Percentiles rank a stretch among this genome's conserved stretches.
Conservation (phyloP, 2,888 invertebrate species). For the Physocephala rufipes region DNA sequence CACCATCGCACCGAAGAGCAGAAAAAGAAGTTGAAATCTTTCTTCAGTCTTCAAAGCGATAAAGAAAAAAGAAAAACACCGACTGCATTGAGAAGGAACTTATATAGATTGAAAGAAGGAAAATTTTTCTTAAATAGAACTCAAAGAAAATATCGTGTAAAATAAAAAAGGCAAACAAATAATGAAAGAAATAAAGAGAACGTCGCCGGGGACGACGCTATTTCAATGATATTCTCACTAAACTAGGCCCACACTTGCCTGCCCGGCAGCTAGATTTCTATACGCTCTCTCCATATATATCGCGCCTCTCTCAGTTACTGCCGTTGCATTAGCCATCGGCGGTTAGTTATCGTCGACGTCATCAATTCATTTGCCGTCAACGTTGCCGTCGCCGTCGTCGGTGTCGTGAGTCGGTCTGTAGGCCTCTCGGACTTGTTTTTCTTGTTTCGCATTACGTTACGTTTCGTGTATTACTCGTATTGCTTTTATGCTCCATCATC, state of each 20-base stretch:
- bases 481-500: conserved; percentile 3
- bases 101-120: conserved; percentile 10
- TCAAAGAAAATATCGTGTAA: conserved; percentile 6
- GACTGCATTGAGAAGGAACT: conserved; percentile 12
- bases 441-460: conserved; percentile 18
- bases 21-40: not conserved
- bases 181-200: too few relatives aligned
- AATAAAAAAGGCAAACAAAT: not conserved
- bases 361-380: too few relatives aligned
- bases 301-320: conserved; percentile 8
- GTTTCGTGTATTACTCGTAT: conserved; percentile 21
- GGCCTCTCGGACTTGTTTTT: conserved; percentile 43
- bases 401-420: conserved; percentile 41
- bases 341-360: too few relatives aligned
- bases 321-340: not conserved
- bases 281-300: too few relatives aligned
- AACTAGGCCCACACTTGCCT: too few relatives aligned
- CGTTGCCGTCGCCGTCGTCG: not conserved
- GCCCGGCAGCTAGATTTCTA: too few relatives aligned
- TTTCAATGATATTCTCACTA: too few relatives aligned
- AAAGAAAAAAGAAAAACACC: conserved; percentile 4
- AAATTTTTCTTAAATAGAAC: conserved; percentile 6
- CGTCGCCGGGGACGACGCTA: too few relatives aligned
- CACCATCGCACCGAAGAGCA: not conserved
- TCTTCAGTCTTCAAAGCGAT: not conserved